Base-by-base conservation (phyloP, 1,140 invertebrate genomes). In the Tetraneura akinire region DNA sequence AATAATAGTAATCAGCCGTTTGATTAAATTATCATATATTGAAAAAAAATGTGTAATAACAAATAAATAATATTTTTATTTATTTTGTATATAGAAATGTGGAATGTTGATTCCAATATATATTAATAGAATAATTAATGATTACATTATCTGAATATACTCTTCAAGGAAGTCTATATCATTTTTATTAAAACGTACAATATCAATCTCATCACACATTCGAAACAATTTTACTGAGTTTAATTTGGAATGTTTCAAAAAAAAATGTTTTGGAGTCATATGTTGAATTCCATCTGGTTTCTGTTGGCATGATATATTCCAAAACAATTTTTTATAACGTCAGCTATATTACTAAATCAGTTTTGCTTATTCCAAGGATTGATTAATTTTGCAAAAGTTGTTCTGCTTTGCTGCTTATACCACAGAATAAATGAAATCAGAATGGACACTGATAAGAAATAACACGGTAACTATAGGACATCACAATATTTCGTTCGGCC, bases 241-340 rank as follows among this genome's bases (percentile, higher is more conserved):
- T 26, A 16, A 32, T 32, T 62, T 62, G 26, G 26, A 62, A 9
- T 18, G 29, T 26, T 62, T 62, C 14, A 62, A 62, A 62, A 57
- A 21, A 57, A 26, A 60, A 23, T 55, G 9, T 55, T 57, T 29
- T n/a, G n/a, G n/a, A n/a, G n/a, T n/a, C n/a, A n/a, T n/a, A n/a
- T n/a, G n/a, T n/a, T 29, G 26, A 62, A 62, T 62, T 62, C 23
- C 26, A 62, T 62, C 26, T 62, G 1, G 26, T 62, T 62, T 62
- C 26, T 16, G 57, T 62, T 62, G 57, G 57, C 1, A n/a, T 16
- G 26, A 16, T 62, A 62, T 57, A 26, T n/a, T 55, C 53, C 53
- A 55, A 60, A 60, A 62, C 57, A 62, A 62, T 3, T 29, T 62
- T 62, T 62, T 16, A 62, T 62, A 29, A 62, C 1, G 32, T 62